Evolutionary conservation across 2,113 vertebrate genomes (phyloP), one percentile per base, ranked within the genome.

Genomic region (Ranitomeya imitator): DNA sequence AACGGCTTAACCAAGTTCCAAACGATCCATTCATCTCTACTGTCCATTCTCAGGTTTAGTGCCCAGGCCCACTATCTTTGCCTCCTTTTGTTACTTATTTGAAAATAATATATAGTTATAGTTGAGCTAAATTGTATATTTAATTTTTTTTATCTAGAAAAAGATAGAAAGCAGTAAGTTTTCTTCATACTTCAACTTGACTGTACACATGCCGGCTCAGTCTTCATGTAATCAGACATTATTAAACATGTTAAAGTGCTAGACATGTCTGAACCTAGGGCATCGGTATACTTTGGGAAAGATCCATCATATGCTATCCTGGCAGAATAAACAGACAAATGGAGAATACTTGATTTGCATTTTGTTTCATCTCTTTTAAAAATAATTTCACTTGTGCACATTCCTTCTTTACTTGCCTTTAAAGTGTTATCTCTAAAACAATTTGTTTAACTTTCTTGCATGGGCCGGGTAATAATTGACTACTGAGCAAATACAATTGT

Each of bases 391-490:
- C 61, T 88, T 83, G 19, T 74, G n/a, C 79, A 77, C 82, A 89
- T 89, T 85, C 74, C 51, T 89, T 79, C 61, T 61, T 54, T 84
- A 69, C 91, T 88, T 92, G 88, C 92, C 86, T 92, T 94, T 93
- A 91, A 90, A 93, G 86, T 93, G 85, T 92, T 93, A 92, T 92
- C 90, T 94, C 88, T 91, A 89, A 89, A 92, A 91, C 91, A 92
- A 90, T 3, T 74, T 94, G 90, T 94, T 95, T 94, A 93, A 94
- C 91, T 93, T 95, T 91, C 92, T 90, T 92, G 92, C 91, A 91
- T 93, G 93, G 93, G 93, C 90, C 90, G 94, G 93, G 90, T 90
- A 94, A 93, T 92, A 90, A 93, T 88, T 93, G 92, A 94, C 92
- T 92, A 90, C 92, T 93, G 92, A 93, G 91, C 90, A 95, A 95